phyloP scores from a whole-genome alignment of 2,113 vertebrate species.

The Cairina moschata region DNA sequence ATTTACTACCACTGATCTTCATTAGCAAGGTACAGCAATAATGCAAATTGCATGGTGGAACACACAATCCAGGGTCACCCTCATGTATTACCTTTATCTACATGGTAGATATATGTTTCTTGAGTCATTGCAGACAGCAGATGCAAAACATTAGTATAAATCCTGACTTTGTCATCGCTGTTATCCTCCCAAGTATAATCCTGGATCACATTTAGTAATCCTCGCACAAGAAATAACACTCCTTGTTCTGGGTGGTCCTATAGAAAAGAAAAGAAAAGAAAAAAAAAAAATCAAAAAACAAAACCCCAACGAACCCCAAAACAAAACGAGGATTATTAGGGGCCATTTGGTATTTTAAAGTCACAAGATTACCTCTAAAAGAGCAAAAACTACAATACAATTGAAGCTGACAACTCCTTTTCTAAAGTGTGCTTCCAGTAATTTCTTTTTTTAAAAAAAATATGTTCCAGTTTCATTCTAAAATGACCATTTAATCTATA shows the following conservation, averaged over 20 bases:
- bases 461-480: not conserved
- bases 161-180: conserved; percentile 89
- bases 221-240: conserved; percentile 92
- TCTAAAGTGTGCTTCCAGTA: not conserved
- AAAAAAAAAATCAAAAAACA: not conserved
- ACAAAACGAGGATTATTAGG: not conserved
- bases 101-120: conserved; percentile 85
- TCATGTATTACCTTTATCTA: conserved; percentile 80
- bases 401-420: not conserved
- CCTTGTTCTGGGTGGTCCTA: conserved; percentile 98
- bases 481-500: not conserved
- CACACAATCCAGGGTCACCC: not conserved
- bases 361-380: not conserved
- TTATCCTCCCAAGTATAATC: conserved; percentile 97
- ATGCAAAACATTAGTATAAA: conserved; percentile 90
- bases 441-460: not conserved
- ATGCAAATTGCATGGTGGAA: not conserved
- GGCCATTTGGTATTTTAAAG: not conserved
- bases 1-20: not conserved
- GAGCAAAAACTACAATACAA: not conserved
- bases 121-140: conserved; percentile 94
- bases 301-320: not conserved
- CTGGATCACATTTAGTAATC: conserved; percentile 95
- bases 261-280: not conserved
- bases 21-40: not conserved